Percentiles rank a stretch among this genome's conserved stretches.
Evolutionary conservation across 1,140 invertebrate species (phyloP).

Genomic region (Dinoponera quadriceps): DNA sequence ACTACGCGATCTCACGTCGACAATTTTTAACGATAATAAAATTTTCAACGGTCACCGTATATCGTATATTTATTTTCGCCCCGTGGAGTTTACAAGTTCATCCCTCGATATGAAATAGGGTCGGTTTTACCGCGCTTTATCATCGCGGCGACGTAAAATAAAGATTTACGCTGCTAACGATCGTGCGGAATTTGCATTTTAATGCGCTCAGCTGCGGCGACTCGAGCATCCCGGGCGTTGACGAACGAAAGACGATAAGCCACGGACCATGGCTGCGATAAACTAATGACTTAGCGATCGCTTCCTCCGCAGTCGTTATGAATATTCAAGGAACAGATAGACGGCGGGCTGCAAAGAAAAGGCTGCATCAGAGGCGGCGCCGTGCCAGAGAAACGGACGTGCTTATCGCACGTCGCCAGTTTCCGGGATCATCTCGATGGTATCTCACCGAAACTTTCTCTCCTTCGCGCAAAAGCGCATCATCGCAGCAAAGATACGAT

Average conservation of each 20-base stretch:
- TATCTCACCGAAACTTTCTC: conserved; percentile 61
- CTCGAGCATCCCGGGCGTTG: background rate
- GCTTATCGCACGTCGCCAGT: conserved; percentile 45
- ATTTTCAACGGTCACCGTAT: background rate
- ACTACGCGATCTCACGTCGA: background rate
- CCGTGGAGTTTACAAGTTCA: conserved; percentile 1
- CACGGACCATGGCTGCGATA: conserved; percentile 50
- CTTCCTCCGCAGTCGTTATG: conserved; percentile 32
- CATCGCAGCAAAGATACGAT: background rate
- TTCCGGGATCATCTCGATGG: conserved; percentile 29
- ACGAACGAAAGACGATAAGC: conserved; percentile 42
- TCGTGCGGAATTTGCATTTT: conserved; percentile 5
- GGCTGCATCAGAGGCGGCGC: background rate
- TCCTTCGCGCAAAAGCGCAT: conserved; percentile 12
- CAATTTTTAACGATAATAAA: background rate
- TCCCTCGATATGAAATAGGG: background rate
- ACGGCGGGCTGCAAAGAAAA: background rate
- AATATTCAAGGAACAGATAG: conserved; percentile 62
- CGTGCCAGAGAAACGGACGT: conserved; percentile 12
- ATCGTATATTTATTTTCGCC: background rate
- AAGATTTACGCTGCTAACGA: conserved; percentile 3
- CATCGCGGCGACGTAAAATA: background rate
- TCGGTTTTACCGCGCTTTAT: background rate
- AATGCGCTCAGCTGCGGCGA: background rate
- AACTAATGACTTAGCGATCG: conserved; percentile 68